Evolutionary conservation across 2,113 vertebrate species (phyloP).

Genomic region (Crotalus helleri): DNA sequence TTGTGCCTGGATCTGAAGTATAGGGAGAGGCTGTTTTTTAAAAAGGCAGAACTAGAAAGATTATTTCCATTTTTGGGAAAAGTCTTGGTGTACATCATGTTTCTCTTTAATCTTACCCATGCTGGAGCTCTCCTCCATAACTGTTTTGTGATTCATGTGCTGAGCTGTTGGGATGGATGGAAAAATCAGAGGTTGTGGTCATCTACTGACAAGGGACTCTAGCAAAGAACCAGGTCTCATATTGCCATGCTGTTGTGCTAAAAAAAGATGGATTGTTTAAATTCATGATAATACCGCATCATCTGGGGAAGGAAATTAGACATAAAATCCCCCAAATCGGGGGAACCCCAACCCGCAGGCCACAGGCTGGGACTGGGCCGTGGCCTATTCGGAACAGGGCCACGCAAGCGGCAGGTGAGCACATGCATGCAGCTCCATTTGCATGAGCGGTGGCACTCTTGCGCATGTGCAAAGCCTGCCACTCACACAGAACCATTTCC

Average conservation of each 20-base stretch:
- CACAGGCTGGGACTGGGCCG: not conserved
- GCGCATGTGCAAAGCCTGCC: not conserved
- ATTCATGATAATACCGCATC: not conserved
- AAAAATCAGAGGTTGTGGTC: not conserved
- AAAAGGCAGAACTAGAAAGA: not conserved
- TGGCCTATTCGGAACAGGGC: not conserved
- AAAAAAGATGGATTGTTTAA: not conserved
- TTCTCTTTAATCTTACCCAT: not conserved
- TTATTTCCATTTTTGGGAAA: conserved; percentile 39
- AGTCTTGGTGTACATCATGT: not conserved
- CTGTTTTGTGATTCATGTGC: not conserved
- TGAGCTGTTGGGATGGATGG: not conserved
- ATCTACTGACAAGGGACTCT: not conserved
- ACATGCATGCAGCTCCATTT: not conserved
- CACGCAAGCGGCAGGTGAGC: not conserved
- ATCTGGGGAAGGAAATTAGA: not conserved
- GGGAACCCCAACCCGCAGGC: not conserved
- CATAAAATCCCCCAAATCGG: not conserved
- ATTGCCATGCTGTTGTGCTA: not conserved
- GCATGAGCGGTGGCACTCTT: not conserved
- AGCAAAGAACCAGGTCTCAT: not conserved
- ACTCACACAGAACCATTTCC: not conserved
- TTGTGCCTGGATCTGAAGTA: not conserved
- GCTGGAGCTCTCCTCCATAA: not conserved
- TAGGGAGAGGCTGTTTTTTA: conserved; percentile 12